These are phyloP conservation scores for Rhynchotus rufescens DNA, from an alignment of 2,797 vertebrate species.

Conservation along the genomic window DNA sequence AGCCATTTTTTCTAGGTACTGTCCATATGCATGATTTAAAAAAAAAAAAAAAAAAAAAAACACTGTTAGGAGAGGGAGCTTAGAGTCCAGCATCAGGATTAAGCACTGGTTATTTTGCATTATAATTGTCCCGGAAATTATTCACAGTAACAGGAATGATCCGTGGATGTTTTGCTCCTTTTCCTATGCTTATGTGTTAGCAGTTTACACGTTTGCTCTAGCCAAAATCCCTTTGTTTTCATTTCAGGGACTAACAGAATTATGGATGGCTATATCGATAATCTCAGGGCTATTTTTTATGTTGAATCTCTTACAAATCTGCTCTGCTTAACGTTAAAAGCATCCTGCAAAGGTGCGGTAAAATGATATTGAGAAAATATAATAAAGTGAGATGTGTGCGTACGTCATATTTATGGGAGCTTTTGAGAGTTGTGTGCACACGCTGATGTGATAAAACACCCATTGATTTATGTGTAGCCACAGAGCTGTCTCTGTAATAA, in stretches of 20 bases:
- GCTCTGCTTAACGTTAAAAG: neutral
- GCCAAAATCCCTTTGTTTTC: conserved; percentile 7
- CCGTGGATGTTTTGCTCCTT: neutral
- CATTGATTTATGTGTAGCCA: neutral
- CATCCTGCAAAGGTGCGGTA: neutral
- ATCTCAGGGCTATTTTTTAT: conserved; percentile 23
- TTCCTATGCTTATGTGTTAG: neutral
- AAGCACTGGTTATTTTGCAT: conserved; percentile 14
- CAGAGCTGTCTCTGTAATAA: neutral
- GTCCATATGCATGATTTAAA: neutral
- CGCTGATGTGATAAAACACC: neutral
- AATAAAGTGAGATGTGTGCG: neutral
- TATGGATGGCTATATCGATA: neutral
- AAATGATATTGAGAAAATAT: conserved; percentile 26
- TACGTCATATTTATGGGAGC: neutral
- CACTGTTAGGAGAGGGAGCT: neutral
- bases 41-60: conserved; percentile 2
- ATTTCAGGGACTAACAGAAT: conserved; percentile 37
- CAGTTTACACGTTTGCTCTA: conserved; percentile 16
- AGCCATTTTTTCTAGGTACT: neutral
- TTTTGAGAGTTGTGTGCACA: neutral
- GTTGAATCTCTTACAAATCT: neutral
- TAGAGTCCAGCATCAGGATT: neutral
- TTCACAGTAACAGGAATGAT: neutral
- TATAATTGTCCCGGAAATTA: neutral